Base-by-base conservation (phyloP, 1,140 invertebrate species). In the Tenebrio molitor region DNA sequence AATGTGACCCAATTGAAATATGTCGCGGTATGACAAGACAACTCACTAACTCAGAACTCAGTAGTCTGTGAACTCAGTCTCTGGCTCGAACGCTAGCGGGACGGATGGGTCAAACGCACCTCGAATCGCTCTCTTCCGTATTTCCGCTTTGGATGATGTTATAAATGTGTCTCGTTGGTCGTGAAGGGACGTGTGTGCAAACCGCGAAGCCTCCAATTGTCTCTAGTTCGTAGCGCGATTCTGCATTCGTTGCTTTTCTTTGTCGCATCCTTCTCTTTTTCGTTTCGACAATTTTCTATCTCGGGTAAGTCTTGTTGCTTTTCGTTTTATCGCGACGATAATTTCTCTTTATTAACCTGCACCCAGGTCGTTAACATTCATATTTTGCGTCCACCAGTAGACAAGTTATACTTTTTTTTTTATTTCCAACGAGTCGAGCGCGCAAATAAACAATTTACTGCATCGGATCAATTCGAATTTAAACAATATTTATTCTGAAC, bases 1-100 rank as follows among this genome's bases (percentile, higher is more conserved):
- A 34, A 62, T 64, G 21, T 71, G 69, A 71, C 69, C 58, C 29
- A 36, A 65, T 64, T 71, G 16, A 63, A 71, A 71, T 62, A 44
- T 71, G 69, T 71, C 58, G 58, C 69, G 10, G 10, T 7, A n/a
- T 7, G 17, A 46, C n/a, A 16, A 21, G 15, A n/a, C n/a, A n/a
- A n/a, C n/a, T n/a, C n/a, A n/a, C n/a, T n/a, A n/a, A n/a, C n/a
- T n/a, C n/a, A n/a, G n/a, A n/a, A n/a, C n/a, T n/a, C n/a, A n/a
- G n/a, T n/a, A n/a, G n/a, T n/a, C n/a, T n/a, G n/a, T n/a, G n/a
- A n/a, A n/a, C n/a, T 64, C 69, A 71, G 69, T 71, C 69, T 65
- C 16, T 16, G 69, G 34, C 69, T 71, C 69, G 53, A n/a, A 25
- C 17, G 21, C 62, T 8, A 29, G 1, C 5, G 19, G 58, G 21